phyloP scores from a whole-genome alignment of 2,888 invertebrate genomes.

The Beris chalybata region DNA sequence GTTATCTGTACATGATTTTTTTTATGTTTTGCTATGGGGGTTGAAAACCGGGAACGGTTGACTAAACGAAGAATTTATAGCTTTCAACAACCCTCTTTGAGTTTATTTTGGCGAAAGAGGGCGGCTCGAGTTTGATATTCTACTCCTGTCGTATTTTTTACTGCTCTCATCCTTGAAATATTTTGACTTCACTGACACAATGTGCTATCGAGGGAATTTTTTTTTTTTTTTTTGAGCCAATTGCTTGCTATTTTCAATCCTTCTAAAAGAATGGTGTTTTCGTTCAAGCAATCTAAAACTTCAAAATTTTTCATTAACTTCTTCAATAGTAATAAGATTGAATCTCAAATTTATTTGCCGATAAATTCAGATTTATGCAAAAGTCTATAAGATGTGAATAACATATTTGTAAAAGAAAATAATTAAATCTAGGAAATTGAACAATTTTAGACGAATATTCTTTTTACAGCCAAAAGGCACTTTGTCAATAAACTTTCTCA shows the following conservation, averaged over 20 bases:
- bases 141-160: too few species aligned
- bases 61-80: constrained; percentile 38
- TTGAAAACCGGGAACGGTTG: constrained; percentile 33
- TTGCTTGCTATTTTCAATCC: constrained; percentile 10
- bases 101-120: constrained; percentile 29
- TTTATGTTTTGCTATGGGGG: constrained; percentile 21
- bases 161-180: constrained; percentile 32
- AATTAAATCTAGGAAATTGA: too few species aligned
- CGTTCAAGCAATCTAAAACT: too few species aligned
- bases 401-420: too few species aligned
- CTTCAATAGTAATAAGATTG: too few species aligned
- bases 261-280: neutral
- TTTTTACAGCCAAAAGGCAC: too few species aligned
- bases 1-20: constrained; percentile 5
- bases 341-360: too few species aligned
- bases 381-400: too few species aligned
- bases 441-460: too few species aligned
- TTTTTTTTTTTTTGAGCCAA: neutral
- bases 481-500: too few species aligned
- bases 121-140: constrained; percentile 34
- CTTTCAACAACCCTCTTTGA: constrained; percentile 26
- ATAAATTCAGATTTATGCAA: too few species aligned
- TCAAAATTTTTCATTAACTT: too few species aligned
- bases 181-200: constrained; percentile 38
- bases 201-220: constrained; percentile 32